Evolutionary conservation across 2,888 invertebrate genomes (phyloP), one percentile per base, ranked within the genome.

Genomic region (Netelia fuscicornis): DNA sequence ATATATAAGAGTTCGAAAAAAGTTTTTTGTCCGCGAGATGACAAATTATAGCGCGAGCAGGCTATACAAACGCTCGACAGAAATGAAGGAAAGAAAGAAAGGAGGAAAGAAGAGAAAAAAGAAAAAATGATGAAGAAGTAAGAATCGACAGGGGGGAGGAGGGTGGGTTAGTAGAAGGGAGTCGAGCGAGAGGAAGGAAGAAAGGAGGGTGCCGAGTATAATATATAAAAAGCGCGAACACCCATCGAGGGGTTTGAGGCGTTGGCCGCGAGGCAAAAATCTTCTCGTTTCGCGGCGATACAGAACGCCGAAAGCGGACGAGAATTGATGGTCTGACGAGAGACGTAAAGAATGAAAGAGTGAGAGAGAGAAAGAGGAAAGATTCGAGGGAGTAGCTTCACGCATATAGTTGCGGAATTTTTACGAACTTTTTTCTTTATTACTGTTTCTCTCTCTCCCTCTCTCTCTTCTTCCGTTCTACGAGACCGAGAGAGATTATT

Each of bases 221-320:
- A 60, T 44, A 77, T 48, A 67, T 17, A 52, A 25, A 75, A 48
- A 54, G 37, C 62, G 64, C 42, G 25, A 60, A 60, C 37, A 37
- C 6, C n/a, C 62, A 62, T 54, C 62, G 48, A 62, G 75, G 65
- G 37, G 37, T 37, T 37, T 37, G 80, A 82, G 85, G 82, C 82
- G 85, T 82, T 80, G 82, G 82, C 85, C 82, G 79, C 54, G 82
- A 85, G 85, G 85, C 82, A 85, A 79, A 37, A 37, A 85, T 84
- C 75, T 78, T 83, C 81, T 56, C 65, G 54, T 54, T 42, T 42
- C 13, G 71, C 30, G 78, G 78, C 81, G 75, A 82, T 82, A 82
- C 79, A 82, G 77, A 75, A 48, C 52, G 62, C 71, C 60, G 25
- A 68, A 68, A 80, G 76, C 64, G 75, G 65, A 85, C 17, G 65